A percentile compares a stretch with the other conserved stretches of the same genome.
These are phyloP conservation scores for Disparrhopalites patrizii DNA, from an alignment of 2,888 invertebrate genomes.

Conservation along the genomic window DNA sequence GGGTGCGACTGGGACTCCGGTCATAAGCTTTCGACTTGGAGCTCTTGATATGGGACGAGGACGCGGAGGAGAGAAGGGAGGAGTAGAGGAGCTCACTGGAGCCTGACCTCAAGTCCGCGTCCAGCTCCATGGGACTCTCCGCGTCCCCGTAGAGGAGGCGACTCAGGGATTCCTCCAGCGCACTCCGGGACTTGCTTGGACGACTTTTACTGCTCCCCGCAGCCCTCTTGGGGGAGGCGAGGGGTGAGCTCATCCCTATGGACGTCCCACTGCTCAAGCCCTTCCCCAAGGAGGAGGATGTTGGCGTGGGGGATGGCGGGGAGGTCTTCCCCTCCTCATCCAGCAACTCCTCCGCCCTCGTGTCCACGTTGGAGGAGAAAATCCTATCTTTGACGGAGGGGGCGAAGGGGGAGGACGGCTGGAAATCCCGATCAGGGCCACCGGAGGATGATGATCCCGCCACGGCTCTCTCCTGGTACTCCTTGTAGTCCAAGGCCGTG, in stretches of 20 bases:
- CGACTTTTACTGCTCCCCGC: conserved; percentile 26
- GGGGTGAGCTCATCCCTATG: conserved; percentile 1
- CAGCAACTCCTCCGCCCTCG: not conserved
- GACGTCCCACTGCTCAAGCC: not conserved
- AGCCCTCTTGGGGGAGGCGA: conserved; percentile 13
- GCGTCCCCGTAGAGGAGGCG: conserved; percentile 44
- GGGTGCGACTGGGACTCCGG: not conserved
- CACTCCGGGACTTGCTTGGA: conserved; percentile 34
- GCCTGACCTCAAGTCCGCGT: not conserved
- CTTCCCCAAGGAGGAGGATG: conserved; percentile 2
- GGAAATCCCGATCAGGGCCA: conserved; percentile 66
- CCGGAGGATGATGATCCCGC: conserved; percentile 70
- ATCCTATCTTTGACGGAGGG: conserved; percentile 5
- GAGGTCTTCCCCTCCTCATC: not conserved
- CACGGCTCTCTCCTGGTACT: conserved; percentile 57
- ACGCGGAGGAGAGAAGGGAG: conserved; percentile 2
- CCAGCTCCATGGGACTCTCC: conserved; percentile 29
- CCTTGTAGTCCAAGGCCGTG: conserved; percentile 67
- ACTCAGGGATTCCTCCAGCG: conserved; percentile 45
- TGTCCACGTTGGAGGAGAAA: not conserved
- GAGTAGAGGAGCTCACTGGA: not conserved
- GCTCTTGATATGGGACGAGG: no score
- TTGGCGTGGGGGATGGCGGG: not conserved
- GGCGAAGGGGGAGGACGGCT: conserved; percentile 53
- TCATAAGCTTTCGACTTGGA: not conserved